Evolutionary conservation across 2,113 vertebrate species (phyloP), one percentile per base, ranked within the genome.

Genomic region (Malurus cyaneus): DNA sequence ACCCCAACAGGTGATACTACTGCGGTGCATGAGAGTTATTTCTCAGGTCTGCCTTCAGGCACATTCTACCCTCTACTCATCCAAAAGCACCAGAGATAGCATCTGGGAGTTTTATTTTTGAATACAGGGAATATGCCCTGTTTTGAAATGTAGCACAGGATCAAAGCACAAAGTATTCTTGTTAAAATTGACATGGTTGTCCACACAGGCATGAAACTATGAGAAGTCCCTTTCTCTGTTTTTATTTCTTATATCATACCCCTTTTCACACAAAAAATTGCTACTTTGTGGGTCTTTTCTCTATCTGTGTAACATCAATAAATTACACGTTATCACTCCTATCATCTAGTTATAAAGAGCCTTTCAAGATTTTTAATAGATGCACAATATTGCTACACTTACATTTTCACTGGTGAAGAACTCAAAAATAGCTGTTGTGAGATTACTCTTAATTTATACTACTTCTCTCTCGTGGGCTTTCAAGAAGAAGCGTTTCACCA

Each of bases 341-440:
- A 94, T 96, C 86, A 96, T 94, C 86, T 88, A 91, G 80, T 94
- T 94, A 95, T 92, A 96, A 97, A 96, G 88, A 96, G 93, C 82
- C 67, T 97, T 97, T 97, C 91, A 95, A 96, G 93, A 94, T 80
- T 93, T 94, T 95, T 96, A 97, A 96, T 87, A 95, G 91, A 95
- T 90, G 80, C 83, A 94, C 82, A 97, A 94, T 94, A 96, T 91
- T 95, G 81, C 93, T 91, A 92, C 88, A 87, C 82, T 96, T 86
- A 90, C 60, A 93, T 89, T 96, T 95, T 91, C 80, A 95, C 89
- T 93, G 89, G 88, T 95, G 95, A 95, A 96, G 92, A 87, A 89
- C 20, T 36, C 83, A 94, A 93, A 95, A 97, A 96, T 95, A 95
- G 87, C 89, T 96, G 93, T 64, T 93, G 71, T 78, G 94, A 94